Evolutionary conservation across 2,113 vertebrate genomes (phyloP).

Genomic region (Corythornis vintsioides): DNA sequence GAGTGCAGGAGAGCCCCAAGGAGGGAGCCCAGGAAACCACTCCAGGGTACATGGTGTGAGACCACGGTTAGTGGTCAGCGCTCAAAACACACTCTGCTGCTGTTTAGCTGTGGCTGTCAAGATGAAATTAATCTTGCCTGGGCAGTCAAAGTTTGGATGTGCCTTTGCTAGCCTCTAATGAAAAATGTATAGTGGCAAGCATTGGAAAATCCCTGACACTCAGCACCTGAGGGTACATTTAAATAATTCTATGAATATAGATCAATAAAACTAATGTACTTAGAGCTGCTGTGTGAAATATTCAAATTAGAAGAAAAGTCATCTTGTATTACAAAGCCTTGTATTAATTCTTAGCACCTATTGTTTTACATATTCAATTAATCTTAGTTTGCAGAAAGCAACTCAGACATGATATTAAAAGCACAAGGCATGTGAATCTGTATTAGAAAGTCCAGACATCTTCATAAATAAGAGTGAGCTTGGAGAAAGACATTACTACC

Average conservation of each 20-base stretch:
- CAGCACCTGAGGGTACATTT: conserved; percentile 79
- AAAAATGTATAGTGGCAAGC: conserved; percentile 79
- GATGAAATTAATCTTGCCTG: conserved; percentile 76
- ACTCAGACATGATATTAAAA: conserved; percentile 55
- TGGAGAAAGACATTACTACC: neutral
- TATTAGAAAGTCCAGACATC: conserved; percentile 37
- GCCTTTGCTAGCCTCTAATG: conserved; percentile 75
- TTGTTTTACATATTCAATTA: conserved; percentile 81
- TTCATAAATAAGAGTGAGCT: conserved; percentile 36
- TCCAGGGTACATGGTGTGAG: neutral
- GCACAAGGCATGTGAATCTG: conserved; percentile 6
- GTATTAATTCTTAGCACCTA: conserved; percentile 76
- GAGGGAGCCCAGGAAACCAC: neutral
- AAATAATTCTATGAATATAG: conserved; percentile 82
- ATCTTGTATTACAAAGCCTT: conserved; percentile 68
- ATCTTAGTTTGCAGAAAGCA: conserved; percentile 66
- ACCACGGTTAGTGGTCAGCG: conserved; percentile 31
- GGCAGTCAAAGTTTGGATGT: conserved; percentile 76
- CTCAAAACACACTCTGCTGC: conserved; percentile 7
- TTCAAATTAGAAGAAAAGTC: conserved; percentile 75
- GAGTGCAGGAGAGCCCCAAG: neutral
- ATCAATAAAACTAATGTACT: conserved; percentile 83
- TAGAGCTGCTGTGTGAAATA: conserved; percentile 71
- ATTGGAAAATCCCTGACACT: conserved; percentile 75
- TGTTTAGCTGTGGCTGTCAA: conserved; percentile 63